Evolutionary conservation across 2,797 vertebrate genomes (phyloP), one percentile per base, ranked within the genome.

Genomic region (Chiroxiphia lanceolata): DNA sequence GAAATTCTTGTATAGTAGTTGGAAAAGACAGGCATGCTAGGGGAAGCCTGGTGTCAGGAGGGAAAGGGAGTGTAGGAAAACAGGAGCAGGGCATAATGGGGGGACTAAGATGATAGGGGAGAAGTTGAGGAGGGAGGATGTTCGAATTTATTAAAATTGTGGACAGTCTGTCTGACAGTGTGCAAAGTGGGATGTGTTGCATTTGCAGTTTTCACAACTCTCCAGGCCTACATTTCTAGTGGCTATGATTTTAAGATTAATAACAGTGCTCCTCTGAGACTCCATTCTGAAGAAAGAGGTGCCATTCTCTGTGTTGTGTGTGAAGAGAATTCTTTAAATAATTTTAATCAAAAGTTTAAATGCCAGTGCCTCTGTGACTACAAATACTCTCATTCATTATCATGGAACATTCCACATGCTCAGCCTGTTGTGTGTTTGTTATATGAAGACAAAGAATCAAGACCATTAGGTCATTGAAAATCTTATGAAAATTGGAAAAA

Each of bases 231-330:
- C 19, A 1, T 64, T 76, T 57, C 34, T 57, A 54, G 51, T 3
- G 7, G 47, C 20, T 72, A 21, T 42, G 5, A 61, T 80, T 77
- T 72, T 77, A 80, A 72, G 54, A 69, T 25, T 64, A 65, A 1
- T 63, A 56, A 31, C 21, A 69, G 21, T 68, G 31, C 5, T 88
- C 18, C 33, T 90, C 34, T 56, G 63, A 88, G 51, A 42, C 21
- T 61, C 6, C 12, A 1, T 83, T 59, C 47, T 34, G 38, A 61
- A 50, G 68, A 83, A 80, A 2, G 53, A 71, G 65, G 34, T 87
- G 45, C 38, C 9, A 2, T 54, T 64, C 5, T 2, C 31, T 64
- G 16, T 65, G 23, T 61, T 61, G 17, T 0, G 0, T 69, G 20
- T 8, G 1, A 53, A 70, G n/a, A 77, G 22, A 85, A 57, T 79